A percentile compares a stretch with the other conserved stretches of the same genome.
Evolutionary conservation across 2,797 vertebrate species (phyloP).

Genomic region (Coilia nasus): DNA sequence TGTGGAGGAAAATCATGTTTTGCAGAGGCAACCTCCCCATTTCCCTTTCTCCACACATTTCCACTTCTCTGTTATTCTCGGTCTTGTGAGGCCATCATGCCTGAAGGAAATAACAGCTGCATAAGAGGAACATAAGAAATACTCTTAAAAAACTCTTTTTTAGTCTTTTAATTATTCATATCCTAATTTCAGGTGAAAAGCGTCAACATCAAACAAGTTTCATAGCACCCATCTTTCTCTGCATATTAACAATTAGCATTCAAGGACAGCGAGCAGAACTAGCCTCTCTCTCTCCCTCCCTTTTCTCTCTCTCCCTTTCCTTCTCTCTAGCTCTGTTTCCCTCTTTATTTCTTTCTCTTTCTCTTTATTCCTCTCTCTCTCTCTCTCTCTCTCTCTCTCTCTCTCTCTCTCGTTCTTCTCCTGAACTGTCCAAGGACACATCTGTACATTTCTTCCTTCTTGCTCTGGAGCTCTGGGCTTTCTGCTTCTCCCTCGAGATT

Average conservation of each 20-base stretch:
- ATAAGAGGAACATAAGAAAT: neutral
- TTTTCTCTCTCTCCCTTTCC: conserved; percentile 34
- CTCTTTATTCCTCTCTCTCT: neutral
- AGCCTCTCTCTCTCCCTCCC: conserved; percentile 56
- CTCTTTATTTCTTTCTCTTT: neutral
- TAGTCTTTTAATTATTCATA: conserved; percentile 64
- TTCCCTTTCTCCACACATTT: neutral
- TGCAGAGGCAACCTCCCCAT: neutral
- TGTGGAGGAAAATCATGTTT: conserved; percentile 41
- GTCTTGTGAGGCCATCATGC: neutral
- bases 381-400: neutral
- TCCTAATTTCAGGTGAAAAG: conserved; percentile 72
- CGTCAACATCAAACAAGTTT: conserved; percentile 71
- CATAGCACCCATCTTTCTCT: conserved; percentile 68
- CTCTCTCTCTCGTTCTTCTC: neutral
- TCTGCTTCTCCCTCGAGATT: neutral
- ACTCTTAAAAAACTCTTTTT: neutral
- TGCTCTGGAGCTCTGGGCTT: neutral
- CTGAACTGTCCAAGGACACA: neutral
- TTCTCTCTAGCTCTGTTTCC: neutral
- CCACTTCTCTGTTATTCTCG: neutral
- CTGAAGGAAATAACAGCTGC: neutral
- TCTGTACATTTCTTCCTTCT: neutral
- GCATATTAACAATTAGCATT: conserved; percentile 68
- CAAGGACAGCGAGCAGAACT: conserved; percentile 72